Evolutionary conservation across 2,113 vertebrate genomes (phyloP), one percentile per base, ranked within the genome.

Genomic region (Riparia riparia): DNA sequence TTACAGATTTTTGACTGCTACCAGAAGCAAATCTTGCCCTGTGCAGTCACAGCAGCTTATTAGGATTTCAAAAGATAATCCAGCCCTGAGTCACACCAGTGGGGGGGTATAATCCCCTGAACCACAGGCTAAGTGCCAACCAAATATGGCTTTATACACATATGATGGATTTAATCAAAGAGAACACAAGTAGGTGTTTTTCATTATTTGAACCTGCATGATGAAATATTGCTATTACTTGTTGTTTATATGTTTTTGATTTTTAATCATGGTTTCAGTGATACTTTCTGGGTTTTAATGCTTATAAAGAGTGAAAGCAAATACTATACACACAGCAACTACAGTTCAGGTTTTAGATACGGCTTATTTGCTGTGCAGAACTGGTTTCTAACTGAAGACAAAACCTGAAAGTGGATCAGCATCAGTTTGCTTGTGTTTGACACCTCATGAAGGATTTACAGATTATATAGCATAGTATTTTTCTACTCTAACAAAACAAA

Each of bases 31-130:
- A 94, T 85, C 73, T 89, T 89, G 24, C 31, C 20, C 32, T 89
- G 37, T 28, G 57, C n/a, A 72, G 17, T 65, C 78, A 65, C 10
- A 78, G 57, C 32, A 65, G 70, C 39, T 88, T 84, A 90, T 90
- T 50, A 82, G 84, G 82, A 93, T 93, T 87, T 94, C 63, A 70
- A 53, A 96, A 87, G n/a, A 76, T 91, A 95, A 96, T 85, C 72
- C 53, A 56, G 25, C 31, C 44, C 50, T 51, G 51, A 91, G 21
- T 91, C 71, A 95, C 45, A 88, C 50, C 63, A 73, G 57, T 58
- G 34, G 21, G 50, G 50, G 54, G 32, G 20, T 70, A 76, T 93
- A 96, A 97, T 92, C 39, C 42, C 19, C 77, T 90, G 63, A 90
- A 86, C 29, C 41, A 76, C 8, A 83, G 71, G 34, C 42, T 54